Evolutionary conservation across 2,888 invertebrate species (phyloP).

Genomic region (Leptopilina myrica): DNA sequence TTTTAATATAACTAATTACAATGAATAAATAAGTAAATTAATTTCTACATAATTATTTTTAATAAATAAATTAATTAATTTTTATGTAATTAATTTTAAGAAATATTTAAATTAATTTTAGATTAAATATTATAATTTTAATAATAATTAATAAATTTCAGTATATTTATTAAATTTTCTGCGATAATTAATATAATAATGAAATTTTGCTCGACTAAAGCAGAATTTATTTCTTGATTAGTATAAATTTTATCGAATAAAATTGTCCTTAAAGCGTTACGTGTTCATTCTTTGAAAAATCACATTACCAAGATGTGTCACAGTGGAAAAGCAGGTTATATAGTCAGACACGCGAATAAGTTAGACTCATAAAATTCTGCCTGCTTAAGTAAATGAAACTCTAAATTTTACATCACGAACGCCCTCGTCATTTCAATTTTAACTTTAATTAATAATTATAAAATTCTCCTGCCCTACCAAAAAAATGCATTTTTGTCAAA

Average conservation of each 20-base stretch:
- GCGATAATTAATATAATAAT: no score
- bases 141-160: no score
- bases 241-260: not conserved
- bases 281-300: not conserved
- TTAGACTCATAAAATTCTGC: slow-evolving; percentile 6
- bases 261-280: slow-evolving; percentile 2
- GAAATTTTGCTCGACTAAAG: no score
- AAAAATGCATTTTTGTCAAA: not conserved
- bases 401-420: slow-evolving; percentile 19
- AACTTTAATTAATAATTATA: slow-evolving; percentile 9
- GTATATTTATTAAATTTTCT: no score
- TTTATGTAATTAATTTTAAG: no score
- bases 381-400: slow-evolving; percentile 27
- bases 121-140: no score
- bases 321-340: slow-evolving; percentile 14
- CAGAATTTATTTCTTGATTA: no score
- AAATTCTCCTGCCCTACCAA: not conserved
- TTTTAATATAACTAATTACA: no score
- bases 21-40: no score
- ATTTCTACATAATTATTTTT: no score
- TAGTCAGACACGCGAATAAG: slow-evolving; percentile 20
- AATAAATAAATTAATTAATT: no score
- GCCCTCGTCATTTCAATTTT: not conserved
- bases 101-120: no score
- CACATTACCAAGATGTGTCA: slow-evolving; percentile 5